These are phyloP conservation scores for Acronicta psi DNA, from an alignment of 2,888 invertebrate genomes.

Conservation along the genomic window DNA sequence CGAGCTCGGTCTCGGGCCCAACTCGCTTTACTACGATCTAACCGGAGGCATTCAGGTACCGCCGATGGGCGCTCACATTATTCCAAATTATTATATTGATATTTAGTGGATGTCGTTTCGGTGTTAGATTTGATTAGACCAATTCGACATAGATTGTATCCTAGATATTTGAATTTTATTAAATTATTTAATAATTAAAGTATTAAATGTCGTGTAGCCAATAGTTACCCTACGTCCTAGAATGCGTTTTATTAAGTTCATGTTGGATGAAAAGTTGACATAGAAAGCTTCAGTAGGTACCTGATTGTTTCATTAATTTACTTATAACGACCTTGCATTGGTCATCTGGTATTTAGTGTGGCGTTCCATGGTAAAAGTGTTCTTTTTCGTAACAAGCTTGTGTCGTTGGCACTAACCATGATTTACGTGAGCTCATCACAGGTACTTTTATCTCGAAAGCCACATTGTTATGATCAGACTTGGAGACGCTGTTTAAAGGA, in stretches of 20 bases:
- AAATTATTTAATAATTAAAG: constrained; percentile 27
- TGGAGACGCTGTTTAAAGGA: constrained; percentile 37
- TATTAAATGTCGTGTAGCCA: constrained; percentile 29
- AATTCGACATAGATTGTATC: constrained; percentile 37
- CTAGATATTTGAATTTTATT: constrained; percentile 39
- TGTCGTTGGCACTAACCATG: constrained; percentile 55
- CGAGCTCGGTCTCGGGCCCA: constrained; percentile 87
- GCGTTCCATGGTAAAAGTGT: constrained; percentile 59
- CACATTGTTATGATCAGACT: constrained; percentile 38
- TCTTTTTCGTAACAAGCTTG: constrained; percentile 55
- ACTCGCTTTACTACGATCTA: constrained; percentile 88
- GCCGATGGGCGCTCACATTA: constrained; percentile 58
- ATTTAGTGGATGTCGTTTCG: constrained; percentile 54
- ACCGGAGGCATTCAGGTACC: constrained; percentile 89
- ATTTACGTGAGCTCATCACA: constrained; percentile 53
- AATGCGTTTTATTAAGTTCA: constrained; percentile 56
- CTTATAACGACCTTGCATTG: constrained; percentile 41
- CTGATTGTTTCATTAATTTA: constrained; percentile 77
- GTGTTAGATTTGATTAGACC: constrained; percentile 42
- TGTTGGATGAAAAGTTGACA: constrained; percentile 35
- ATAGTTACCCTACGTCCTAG: constrained; percentile 49
- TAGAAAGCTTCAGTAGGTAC: constrained; percentile 74
- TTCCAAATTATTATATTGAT: constrained; percentile 60
- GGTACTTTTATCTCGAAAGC: constrained; percentile 58
- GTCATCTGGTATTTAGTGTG: constrained; percentile 45